Percentiles rank a stretch among this genome's conserved stretches.
Conservation (phyloP, 2,888 invertebrate genomes). For the Pseudeuparius sepicola region DNA sequence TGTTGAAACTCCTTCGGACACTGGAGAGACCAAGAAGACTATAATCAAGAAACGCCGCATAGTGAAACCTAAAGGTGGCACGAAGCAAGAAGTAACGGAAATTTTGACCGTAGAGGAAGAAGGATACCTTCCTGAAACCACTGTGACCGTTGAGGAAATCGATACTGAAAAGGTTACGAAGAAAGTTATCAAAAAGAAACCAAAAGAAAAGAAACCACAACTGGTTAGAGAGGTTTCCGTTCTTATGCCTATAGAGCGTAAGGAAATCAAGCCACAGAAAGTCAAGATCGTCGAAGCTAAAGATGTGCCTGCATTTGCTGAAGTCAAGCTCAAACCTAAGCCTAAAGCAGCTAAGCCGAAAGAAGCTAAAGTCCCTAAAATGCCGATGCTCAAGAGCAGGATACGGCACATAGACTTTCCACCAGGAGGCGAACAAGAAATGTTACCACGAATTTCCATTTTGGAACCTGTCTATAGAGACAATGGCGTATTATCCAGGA, state of each 20-base stretch:
- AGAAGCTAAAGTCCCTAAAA: slow-evolving; percentile 47
- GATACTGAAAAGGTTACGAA: slow-evolving; percentile 14
- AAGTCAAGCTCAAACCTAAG: slow-evolving; percentile 54
- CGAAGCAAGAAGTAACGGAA: slow-evolving; percentile 35
- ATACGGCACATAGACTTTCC: slow-evolving; percentile 48
- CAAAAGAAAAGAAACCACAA: slow-evolving; percentile 15
- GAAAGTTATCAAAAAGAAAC: slow-evolving; percentile 16
- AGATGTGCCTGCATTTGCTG: slow-evolving; percentile 42
- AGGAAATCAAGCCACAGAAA: slow-evolving; percentile 51
- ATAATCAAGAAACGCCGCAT: slow-evolving; percentile 26
- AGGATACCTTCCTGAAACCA: slow-evolving; percentile 34
- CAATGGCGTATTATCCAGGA: slow-evolving; percentile 41
- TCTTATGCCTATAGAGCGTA: slow-evolving; percentile 37
- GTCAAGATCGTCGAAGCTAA: slow-evolving; percentile 49
- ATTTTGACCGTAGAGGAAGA: slow-evolving; percentile 37
- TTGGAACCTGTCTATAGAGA: slow-evolving; percentile 34
- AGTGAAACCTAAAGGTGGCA: slow-evolving; percentile 36
- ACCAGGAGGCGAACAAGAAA: slow-evolving; percentile 32
- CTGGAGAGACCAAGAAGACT: slow-evolving; percentile 23
- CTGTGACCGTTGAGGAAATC: slow-evolving; percentile 34
- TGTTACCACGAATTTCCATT: slow-evolving; percentile 33
- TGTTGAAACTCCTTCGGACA: slow-evolving; percentile 29
- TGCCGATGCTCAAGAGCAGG: slow-evolving; percentile 56
- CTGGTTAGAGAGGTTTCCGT: slow-evolving; percentile 28
- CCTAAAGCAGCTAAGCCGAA: slow-evolving; percentile 32